Conservation (phyloP, 2,113 vertebrate species). For the Crypturellus undulatus region DNA sequence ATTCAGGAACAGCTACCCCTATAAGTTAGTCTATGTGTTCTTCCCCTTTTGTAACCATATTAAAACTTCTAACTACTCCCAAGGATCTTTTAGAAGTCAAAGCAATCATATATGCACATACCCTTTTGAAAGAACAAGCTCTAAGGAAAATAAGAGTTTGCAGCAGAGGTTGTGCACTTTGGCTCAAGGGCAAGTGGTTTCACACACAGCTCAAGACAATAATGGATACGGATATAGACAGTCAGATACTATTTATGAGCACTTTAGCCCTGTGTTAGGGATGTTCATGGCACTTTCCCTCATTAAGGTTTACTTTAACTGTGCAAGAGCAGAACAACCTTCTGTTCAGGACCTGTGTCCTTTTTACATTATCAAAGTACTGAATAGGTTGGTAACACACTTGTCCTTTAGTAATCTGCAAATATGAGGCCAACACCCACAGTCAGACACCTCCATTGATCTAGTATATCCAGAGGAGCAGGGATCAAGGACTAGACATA, state of each 20-base stretch:
- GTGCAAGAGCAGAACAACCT: background rate
- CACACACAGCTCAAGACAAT: background rate
- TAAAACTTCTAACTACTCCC: background rate
- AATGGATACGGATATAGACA: background rate
- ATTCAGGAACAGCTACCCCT: background rate
- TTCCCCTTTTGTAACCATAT: background rate
- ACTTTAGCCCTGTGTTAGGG: background rate
- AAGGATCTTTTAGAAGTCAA: background rate
- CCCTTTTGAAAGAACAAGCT: background rate
- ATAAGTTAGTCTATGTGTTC: rapidly evolving
- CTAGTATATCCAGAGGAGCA: background rate
- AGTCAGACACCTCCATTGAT: background rate
- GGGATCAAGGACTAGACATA: background rate
- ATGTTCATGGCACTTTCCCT: background rate
- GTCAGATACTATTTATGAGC: rapidly evolving
- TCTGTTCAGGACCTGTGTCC: background rate
- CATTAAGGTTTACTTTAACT: background rate
- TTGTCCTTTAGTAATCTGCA: background rate
- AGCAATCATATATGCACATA: background rate
- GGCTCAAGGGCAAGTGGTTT: background rate
- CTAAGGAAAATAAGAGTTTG: background rate
- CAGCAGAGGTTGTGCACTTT: background rate
- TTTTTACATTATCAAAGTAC: background rate
- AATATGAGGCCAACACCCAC: background rate
- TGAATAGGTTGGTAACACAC: background rate